Conservation (phyloP, 2,888 invertebrate species). For the Epinotia bilunana region DNA sequence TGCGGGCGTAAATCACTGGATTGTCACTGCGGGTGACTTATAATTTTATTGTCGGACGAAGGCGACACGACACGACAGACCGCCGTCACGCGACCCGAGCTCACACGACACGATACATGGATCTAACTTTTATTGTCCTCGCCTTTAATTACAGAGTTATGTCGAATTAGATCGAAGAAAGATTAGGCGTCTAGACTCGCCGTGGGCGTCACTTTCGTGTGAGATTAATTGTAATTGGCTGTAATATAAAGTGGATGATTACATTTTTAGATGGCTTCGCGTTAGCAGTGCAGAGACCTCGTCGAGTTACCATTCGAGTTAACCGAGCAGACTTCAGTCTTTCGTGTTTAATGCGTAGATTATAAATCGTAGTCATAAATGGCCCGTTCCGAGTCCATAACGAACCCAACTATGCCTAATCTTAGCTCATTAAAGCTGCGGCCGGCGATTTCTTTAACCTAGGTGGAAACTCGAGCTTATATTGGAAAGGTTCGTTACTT, state of each 20-base stretch:
- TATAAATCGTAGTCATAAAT: conserved; percentile 46
- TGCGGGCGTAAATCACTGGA: conserved; percentile 82
- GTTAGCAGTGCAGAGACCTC: conserved; percentile 47
- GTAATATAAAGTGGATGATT: conserved; percentile 71
- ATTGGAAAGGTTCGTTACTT: conserved; percentile 39
- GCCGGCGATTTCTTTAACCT: conserved; percentile 39
- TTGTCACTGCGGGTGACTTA: conserved; percentile 83
- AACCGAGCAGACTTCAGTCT: conserved; percentile 28
- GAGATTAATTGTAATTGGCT: conserved; percentile 79
- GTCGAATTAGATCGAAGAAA: conserved; percentile 75
- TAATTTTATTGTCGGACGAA: conserved; percentile 83
- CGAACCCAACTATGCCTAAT: conserved; percentile 40
- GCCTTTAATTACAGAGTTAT: conserved; percentile 74
- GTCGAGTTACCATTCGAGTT: conserved; percentile 42
- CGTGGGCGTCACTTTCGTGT: conserved; percentile 72
- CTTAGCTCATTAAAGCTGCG: conserved; percentile 39
- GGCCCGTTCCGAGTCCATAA: conserved; percentile 44
- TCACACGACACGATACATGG: conserved; percentile 69
- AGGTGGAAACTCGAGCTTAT: conserved; percentile 33
- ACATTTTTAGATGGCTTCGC: conserved; percentile 67
- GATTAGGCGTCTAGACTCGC: conserved; percentile 76
- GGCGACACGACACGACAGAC: conserved; percentile 80
- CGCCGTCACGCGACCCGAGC: conserved; percentile 72
- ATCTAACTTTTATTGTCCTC: conserved; percentile 77
- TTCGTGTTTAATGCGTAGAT: conserved; percentile 47